Evolutionary conservation across 2,797 vertebrate species (phyloP).

Genomic region (Chaenodraco wilsoni): DNA sequence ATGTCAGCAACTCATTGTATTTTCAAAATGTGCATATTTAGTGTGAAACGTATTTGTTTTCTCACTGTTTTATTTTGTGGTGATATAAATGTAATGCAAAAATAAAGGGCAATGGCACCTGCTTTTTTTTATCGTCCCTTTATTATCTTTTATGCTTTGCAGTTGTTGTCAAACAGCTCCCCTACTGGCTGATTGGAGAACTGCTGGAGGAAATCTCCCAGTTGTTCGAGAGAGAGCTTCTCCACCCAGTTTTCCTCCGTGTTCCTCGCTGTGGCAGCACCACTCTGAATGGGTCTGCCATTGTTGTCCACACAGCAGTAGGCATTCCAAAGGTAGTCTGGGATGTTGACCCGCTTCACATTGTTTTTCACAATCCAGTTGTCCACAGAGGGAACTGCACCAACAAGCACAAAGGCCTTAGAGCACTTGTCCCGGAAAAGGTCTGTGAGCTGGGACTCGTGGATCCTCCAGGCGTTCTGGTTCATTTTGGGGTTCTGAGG

Average conservation of each 20-base stretch:
- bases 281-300: slow-evolving; percentile 66
- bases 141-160: slow-evolving; percentile 43
- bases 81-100: background rate
- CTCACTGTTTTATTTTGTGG: too few species aligned
- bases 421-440: slow-evolving; percentile 72
- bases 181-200: slow-evolving; percentile 69
- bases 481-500: slow-evolving; percentile 83
- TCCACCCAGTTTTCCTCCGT: slow-evolving; percentile 76
- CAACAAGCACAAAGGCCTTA: slow-evolving; percentile 79
- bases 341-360: slow-evolving; percentile 81
- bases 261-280: slow-evolving; percentile 77
- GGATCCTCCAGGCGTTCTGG: slow-evolving; percentile 78
- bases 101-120: background rate
- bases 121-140: background rate
- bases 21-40: too few species aligned
- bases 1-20: background rate
- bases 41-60: too few species aligned
- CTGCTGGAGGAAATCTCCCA: slow-evolving; percentile 76
- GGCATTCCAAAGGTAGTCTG: slow-evolving; percentile 83
- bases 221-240: slow-evolving; percentile 59
- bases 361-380: slow-evolving; percentile 83
- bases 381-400: slow-evolving; percentile 77
- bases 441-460: slow-evolving; percentile 73
- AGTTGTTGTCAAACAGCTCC: slow-evolving; percentile 79
- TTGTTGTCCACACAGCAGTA: slow-evolving; percentile 83